Percentiles rank a stretch among this genome's conserved stretches.
Conservation (phyloP, 2,113 vertebrate species). For the Perca flavescens region DNA sequence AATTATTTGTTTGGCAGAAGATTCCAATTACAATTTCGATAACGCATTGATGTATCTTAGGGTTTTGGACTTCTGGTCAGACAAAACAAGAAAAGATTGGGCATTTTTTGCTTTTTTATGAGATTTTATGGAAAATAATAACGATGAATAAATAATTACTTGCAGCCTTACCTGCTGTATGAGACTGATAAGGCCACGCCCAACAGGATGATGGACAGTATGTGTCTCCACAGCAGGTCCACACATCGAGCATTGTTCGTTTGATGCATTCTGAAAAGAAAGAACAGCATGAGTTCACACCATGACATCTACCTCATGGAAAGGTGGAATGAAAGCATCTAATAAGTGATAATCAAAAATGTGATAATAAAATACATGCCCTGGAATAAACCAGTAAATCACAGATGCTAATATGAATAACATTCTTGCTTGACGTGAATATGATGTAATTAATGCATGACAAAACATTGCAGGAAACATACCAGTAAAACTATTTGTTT, state of each 20-base stretch:
- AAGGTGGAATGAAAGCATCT: background rate
- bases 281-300: constrained; percentile 25
- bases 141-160: background rate
- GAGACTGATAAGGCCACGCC: constrained; percentile 92
- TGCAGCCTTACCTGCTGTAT: constrained; percentile 92
- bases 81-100: background rate
- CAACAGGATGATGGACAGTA: constrained; percentile 93
- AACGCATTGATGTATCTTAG: background rate
- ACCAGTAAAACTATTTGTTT: background rate
- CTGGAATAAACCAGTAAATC: background rate
- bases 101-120: too few relatives aligned
- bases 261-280: constrained; percentile 95
- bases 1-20: background rate
- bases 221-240: constrained; percentile 97
- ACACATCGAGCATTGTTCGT: constrained; percentile 98
- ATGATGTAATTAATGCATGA: background rate
- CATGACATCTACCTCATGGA: background rate
- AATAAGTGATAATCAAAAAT: background rate
- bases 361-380: background rate
- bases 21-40: background rate
- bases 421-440: background rate
- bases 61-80: background rate
- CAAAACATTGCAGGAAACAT: background rate
- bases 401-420: background rate
- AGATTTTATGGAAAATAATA: background rate